phyloP scores from a whole-genome alignment of 2,888 invertebrate species.

The Andrena dorsata region DNA sequence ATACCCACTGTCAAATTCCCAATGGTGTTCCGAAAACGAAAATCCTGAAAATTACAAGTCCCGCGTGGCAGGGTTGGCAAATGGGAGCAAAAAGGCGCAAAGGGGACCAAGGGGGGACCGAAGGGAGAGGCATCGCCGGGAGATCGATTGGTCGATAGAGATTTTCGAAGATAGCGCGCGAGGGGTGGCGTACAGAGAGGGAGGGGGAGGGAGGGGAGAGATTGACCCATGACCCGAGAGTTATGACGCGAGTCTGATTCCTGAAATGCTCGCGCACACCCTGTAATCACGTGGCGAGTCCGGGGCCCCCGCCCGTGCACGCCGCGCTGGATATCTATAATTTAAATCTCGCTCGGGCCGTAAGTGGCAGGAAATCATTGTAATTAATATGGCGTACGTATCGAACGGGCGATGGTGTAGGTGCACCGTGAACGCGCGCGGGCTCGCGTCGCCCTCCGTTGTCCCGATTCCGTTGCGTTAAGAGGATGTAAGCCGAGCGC shows the following conservation, averaged over 20 bases:
- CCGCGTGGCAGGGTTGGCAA: no score
- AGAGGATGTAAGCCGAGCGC: constrained; percentile 56
- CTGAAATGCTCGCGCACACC: constrained; percentile 75
- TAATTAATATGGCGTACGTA: constrained; percentile 77
- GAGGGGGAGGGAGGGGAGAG: constrained; percentile 12
- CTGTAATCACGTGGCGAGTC: constrained; percentile 71
- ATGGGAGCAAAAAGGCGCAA: no score
- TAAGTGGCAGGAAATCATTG: constrained; percentile 79
- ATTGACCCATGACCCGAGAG: constrained; percentile 74
- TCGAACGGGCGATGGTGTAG: constrained; percentile 53
- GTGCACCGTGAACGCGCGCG: constrained; percentile 41
- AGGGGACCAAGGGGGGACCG: background rate
- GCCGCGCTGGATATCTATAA: constrained; percentile 76
- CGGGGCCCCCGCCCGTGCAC: constrained; percentile 55
- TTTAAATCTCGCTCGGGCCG: constrained; percentile 77
- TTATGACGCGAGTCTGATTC: constrained; percentile 76
- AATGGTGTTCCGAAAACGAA: background rate
- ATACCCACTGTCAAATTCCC: background rate
- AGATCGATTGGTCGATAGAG: constrained; percentile 47
- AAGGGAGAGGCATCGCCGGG: constrained; percentile 11
- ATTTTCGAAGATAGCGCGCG: constrained; percentile 49
- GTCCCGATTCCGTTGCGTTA: background rate
- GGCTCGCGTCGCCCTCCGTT: background rate
- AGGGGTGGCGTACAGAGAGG: background rate
- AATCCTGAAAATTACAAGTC: no score